These are phyloP conservation scores for Montipora foliosa DNA, from an alignment of 64 coral and sea anemone species.

Conservation along the genomic window DNA sequence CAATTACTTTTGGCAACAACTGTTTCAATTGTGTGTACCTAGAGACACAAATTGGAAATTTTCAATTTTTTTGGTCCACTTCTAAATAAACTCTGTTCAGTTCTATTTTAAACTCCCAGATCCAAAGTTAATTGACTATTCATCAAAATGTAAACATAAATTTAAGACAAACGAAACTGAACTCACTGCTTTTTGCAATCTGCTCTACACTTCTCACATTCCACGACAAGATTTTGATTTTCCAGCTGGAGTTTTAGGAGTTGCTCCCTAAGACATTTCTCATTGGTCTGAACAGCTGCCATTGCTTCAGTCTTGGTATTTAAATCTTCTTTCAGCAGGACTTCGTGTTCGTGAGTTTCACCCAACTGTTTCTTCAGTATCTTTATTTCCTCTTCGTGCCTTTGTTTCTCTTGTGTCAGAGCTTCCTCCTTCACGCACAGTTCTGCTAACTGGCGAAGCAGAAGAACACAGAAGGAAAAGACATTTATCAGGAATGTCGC, in stretches of 20 bases:
- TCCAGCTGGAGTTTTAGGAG: neutral
- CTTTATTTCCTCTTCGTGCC: neutral
- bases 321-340: conserved; percentile 16
- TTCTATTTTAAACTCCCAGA: too few species aligned
- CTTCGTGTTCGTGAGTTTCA: conserved; percentile 1
- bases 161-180: neutral
- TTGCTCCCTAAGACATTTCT: neutral
- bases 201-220: conserved; percentile 9
- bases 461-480: neutral
- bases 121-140: too few species aligned
- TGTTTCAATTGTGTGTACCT: too few species aligned
- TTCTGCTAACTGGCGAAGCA: conserved; percentile 15
- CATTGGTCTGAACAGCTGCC: neutral
- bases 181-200: neutral
- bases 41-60: too few species aligned
- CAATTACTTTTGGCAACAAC: too few species aligned
- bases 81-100: too few species aligned
- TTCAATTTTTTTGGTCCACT: too few species aligned
- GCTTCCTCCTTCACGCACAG: neutral
- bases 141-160: too few species aligned
- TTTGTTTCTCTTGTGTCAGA: neutral
- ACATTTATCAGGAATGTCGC: neutral
- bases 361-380: conserved; percentile 6
- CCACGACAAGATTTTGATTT: conserved; percentile 12
- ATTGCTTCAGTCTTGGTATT: neutral